Base-by-base conservation (phyloP, 2,888 invertebrate genomes). In the Idaea dimidiata region DNA sequence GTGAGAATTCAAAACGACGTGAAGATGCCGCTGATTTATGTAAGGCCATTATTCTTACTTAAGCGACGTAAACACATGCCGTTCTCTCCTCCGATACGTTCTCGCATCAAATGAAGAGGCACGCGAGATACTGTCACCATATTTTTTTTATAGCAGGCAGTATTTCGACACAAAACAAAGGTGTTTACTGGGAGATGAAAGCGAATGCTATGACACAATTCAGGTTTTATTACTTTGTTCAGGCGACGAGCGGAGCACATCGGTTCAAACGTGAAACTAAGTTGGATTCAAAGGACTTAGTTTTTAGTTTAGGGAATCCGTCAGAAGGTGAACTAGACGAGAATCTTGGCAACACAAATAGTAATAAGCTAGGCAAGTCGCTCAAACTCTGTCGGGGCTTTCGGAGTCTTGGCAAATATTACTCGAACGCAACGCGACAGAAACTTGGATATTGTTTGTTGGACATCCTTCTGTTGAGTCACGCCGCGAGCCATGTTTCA, bases 11-110 rank as follows among this genome's bases (percentile, higher is more conserved):
- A 86, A 84, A 87, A 85, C 82, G 84, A 83, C 81, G 81, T 79
- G 83, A 84, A 84, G 86, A 88, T 82, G 83, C 80, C 80, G 76
- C 86, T 86, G 88, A 89, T 88, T 87, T 88, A 89, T 87, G 82
- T 80, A 67, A 71, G 68, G 68, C 79, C 84, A 88, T 89, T 87
- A 87, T 82, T 89, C 89, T 88, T 86, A 83, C 87, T 88, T 87
- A 88, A 72, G 78, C 78, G 86, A 86, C 83, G 83, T 83, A 84
- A 87, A 88, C 88, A 88, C 86, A 87, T 87, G 87, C 87, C 81
- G 78, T 79, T 82, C 81, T 78, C 77, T 75, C 73, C 70, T 63
- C 68, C 69, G 68, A 70, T 66, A 74, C 70, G 72, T 66, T 73
- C 70, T 69, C 69, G 72, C 65, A 68, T 66, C 67, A 70, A 72